Conservation (phyloP, 2,888 invertebrate genomes). For the Diaperis boleti region DNA sequence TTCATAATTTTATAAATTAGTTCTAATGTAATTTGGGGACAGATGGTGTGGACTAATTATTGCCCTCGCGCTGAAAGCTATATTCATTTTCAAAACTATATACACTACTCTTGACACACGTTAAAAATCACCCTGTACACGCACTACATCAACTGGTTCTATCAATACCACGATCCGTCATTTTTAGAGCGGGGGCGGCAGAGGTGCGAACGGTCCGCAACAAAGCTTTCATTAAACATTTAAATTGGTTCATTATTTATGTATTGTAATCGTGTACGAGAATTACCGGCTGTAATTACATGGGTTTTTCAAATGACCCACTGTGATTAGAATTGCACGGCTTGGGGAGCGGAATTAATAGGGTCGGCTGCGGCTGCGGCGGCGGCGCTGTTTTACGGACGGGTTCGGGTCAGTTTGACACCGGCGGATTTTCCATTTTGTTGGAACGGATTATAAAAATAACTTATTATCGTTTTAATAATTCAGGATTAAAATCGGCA, state of each 20-base stretch:
- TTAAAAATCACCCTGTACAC: no score
- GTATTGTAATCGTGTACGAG: constrained; percentile 37
- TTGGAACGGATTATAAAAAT: neutral
- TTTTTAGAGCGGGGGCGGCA: neutral
- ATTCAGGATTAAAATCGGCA: neutral
- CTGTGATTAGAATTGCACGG: constrained; percentile 34
- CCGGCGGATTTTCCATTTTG: neutral
- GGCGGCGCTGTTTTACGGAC: neutral
- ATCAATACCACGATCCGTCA: neutral
- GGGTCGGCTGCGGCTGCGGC: neutral
- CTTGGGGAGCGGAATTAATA: constrained; percentile 29
- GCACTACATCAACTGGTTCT: no score
- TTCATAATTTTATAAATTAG: no score
- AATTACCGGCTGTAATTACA: constrained; percentile 37
- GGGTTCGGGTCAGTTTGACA: neutral
- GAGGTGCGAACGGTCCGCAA: constrained; percentile 36
- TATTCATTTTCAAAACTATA: no score
- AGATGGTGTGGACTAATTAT: no score
- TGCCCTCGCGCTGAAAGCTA: no score
- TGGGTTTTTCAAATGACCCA: constrained; percentile 32
- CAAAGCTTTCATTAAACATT: constrained; percentile 44
- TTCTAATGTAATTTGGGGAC: no score
- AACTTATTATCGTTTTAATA: neutral
- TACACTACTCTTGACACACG: no score
- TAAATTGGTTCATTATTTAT: constrained; percentile 44